Percentiles rank a stretch among this genome's conserved stretches.
These are phyloP conservation scores for Sylvia borin DNA, from an alignment of 2,797 vertebrate species.

Conservation along the genomic window DNA sequence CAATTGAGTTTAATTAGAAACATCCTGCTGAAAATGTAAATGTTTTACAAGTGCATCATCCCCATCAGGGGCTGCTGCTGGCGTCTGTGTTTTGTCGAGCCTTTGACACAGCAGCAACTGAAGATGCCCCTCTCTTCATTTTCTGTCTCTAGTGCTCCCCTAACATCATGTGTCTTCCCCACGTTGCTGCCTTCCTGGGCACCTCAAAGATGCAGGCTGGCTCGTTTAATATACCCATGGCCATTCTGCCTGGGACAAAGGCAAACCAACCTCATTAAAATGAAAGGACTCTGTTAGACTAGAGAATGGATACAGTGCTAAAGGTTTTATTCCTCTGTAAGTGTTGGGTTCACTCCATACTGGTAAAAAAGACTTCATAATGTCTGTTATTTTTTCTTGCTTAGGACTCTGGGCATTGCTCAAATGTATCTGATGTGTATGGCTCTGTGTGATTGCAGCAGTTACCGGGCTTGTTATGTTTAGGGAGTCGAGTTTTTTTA, in stretches of 20 bases:
- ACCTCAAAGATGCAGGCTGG: neutral
- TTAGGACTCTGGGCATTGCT: neutral
- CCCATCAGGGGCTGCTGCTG: neutral
- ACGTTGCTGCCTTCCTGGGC: neutral
- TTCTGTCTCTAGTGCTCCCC: neutral
- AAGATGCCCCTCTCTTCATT: neutral
- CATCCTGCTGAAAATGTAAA: constrained; percentile 51
- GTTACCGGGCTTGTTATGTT: neutral
- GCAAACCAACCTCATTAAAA: neutral
- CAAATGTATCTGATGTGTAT: neutral
- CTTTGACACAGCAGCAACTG: neutral
- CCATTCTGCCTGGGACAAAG: neutral
- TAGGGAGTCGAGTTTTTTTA: neutral
- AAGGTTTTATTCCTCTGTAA: neutral
- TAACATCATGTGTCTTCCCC: neutral
- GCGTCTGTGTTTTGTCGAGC: neutral
- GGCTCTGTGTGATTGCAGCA: neutral
- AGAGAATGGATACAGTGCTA: neutral
- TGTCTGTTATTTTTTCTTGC: neutral
- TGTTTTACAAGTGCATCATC: constrained; percentile 15
- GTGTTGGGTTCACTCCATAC: neutral
- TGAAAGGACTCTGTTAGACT: neutral
- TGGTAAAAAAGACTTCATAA: neutral
- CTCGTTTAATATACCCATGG: neutral
- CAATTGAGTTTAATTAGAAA: constrained; percentile 51